Percentiles rank a stretch among this genome's conserved stretches.
Evolutionary conservation across 2,888 invertebrate genomes (phyloP).

Genomic region (Lithophane semibrunnea): DNA sequence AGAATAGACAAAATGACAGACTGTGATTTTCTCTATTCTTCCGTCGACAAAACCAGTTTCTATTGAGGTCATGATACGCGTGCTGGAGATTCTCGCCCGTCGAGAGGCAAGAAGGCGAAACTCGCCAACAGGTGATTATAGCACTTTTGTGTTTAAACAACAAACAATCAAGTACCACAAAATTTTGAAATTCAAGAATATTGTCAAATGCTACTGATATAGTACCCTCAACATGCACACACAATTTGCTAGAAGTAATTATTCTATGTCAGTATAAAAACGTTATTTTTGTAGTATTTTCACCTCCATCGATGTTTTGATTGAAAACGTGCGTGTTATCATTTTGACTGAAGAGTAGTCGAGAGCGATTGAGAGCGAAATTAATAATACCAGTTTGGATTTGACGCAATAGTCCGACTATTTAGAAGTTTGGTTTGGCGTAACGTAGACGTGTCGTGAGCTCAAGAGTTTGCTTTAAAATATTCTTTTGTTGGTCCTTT

Average conservation of each 20-base stretch:
- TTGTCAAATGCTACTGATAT: conserved; percentile 13
- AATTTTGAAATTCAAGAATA: not conserved
- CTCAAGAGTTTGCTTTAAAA: not conserved
- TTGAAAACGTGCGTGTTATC: conserved; percentile 70
- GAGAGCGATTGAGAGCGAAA: conserved; percentile 50
- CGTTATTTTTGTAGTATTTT: conserved; percentile 35
- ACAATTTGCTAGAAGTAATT: conserved; percentile 34
- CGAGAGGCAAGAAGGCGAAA: not conserved
- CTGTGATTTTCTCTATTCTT: no score
- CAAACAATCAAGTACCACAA: no score
- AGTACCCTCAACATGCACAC: conserved; percentile 54
- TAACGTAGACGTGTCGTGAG: not conserved
- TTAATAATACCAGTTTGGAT: not conserved
- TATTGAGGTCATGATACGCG: no score
- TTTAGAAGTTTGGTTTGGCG: not conserved
- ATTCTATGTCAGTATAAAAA: conserved; percentile 42
- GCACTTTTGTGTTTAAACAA: not conserved
- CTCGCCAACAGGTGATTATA: not conserved
- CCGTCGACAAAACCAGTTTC: no score
- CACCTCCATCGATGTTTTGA: conserved; percentile 56
- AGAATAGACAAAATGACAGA: no score
- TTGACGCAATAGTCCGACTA: not conserved
- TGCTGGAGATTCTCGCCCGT: no score
- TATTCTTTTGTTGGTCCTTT: not conserved
- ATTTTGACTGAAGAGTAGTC: conserved; percentile 12